Percentiles rank a stretch among this genome's conserved stretches.
phyloP scores from a whole-genome alignment of 2,888 invertebrate species.

The Lamproptera curius region DNA sequence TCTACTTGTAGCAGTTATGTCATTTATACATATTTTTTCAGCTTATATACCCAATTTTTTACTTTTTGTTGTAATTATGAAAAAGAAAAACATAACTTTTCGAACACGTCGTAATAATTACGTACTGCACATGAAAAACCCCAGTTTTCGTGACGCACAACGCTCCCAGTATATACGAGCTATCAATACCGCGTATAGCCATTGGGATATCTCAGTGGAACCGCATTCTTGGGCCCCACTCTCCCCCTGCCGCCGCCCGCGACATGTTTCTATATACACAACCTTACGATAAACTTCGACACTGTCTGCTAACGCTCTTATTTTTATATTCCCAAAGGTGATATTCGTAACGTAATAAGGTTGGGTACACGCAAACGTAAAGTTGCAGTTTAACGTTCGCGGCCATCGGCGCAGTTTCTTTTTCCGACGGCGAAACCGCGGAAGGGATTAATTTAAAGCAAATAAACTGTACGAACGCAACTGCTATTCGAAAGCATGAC shows the following conservation, averaged over 20 bases:
- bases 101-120: too few relatives aligned
- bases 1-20: too few relatives aligned
- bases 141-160: slow-evolving; percentile 35
- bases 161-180: slow-evolving; percentile 40
- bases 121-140: slow-evolving; percentile 31
- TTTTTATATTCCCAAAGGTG: slow-evolving; percentile 26
- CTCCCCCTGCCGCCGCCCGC: slow-evolving; percentile 38
- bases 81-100: too few relatives aligned
- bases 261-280: slow-evolving; percentile 40
- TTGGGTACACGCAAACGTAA: slow-evolving; percentile 19
- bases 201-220: slow-evolving; percentile 66
- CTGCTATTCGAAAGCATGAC: slow-evolving; percentile 12
- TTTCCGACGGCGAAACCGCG: slow-evolving; percentile 58
- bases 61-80: too few relatives aligned
- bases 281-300: slow-evolving; percentile 11
- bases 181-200: slow-evolving; percentile 55
- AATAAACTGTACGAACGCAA: slow-evolving; percentile 42
- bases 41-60: too few relatives aligned
- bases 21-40: too few relatives aligned
- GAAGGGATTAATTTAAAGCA: slow-evolving; percentile 71
- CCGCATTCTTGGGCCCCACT: slow-evolving; percentile 65
- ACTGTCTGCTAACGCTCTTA: slow-evolving; percentile 13
- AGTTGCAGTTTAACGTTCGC: slow-evolving; percentile 32
- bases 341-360: slow-evolving; percentile 24
- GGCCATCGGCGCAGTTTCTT: slow-evolving; percentile 61